These are phyloP conservation scores for Meloidogyne chitwoodi DNA, from an alignment of 1,140 invertebrate genomes.

Conservation along the genomic window DNA sequence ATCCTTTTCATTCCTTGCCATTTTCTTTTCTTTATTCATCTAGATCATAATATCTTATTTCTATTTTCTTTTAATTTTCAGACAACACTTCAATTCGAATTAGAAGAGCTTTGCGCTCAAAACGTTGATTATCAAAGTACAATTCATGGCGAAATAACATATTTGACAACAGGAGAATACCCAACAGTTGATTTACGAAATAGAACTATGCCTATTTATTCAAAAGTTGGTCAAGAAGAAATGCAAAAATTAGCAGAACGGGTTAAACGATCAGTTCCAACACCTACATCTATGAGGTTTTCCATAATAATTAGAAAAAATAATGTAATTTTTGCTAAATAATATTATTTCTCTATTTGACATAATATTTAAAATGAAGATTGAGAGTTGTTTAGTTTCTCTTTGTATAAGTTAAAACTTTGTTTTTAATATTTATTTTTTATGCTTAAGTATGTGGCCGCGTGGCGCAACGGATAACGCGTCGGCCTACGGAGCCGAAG, in stretches of 20 bases:
- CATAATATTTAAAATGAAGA: too few relatives aligned
- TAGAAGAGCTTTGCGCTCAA: constrained; percentile 34
- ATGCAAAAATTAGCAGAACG: constrained; percentile 11
- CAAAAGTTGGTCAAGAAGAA: constrained; percentile 7
- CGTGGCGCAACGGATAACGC: constrained; percentile 52
- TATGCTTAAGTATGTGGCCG: not conserved
- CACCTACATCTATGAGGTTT: not conserved
- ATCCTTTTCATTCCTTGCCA: not conserved
- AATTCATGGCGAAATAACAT: constrained; percentile 38
- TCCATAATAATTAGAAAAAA: too few relatives aligned
- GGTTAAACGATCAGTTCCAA: not conserved
- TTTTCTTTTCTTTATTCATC: not conserved
- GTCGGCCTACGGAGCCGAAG: constrained; percentile 50
- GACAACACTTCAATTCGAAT: constrained; percentile 31
- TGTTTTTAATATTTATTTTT: not conserved
- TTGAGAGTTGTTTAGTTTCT: too few relatives aligned
- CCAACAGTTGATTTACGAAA: constrained; percentile 32
- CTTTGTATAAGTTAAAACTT: too few relatives aligned
- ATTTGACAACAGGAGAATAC: constrained; percentile 39
- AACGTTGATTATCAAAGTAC: constrained; percentile 35
- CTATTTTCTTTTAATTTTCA: constrained; percentile 14
- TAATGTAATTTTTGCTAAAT: too few relatives aligned
- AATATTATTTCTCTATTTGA: too few relatives aligned
- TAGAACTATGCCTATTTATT: constrained; percentile 30
- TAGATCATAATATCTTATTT: too few relatives aligned